Percentiles rank a stretch among this genome's conserved stretches.
These are phyloP conservation scores for Syngnathus rostellatus DNA, from an alignment of 2,797 vertebrate species.

Conservation along the genomic window DNA sequence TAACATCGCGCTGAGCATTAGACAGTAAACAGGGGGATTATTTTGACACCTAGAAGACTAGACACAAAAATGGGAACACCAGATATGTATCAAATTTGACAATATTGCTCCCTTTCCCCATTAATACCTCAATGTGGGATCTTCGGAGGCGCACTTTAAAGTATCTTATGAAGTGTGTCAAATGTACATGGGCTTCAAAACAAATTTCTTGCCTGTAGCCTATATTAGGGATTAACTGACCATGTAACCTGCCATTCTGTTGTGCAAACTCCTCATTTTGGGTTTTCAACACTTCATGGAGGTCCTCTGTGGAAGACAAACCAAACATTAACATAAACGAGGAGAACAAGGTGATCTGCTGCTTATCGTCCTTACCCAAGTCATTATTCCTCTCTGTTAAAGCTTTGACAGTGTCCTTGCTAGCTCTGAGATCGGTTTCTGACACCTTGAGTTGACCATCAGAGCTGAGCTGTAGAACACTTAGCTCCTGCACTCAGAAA, in stretches of 20 bases:
- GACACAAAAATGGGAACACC: too few relatives aligned
- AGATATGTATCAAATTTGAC: too few relatives aligned
- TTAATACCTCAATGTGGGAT: too few relatives aligned
- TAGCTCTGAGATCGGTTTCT: constrained; percentile 61
- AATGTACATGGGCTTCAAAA: not conserved
- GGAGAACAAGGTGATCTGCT: not conserved
- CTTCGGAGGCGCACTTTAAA: too few relatives aligned
- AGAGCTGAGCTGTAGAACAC: constrained; percentile 61
- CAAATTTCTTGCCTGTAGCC: not conserved
- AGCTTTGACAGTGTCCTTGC: constrained; percentile 42
- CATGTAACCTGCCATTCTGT: constrained; percentile 59
- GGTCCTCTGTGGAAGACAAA: constrained; percentile 53
- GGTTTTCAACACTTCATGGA: constrained; percentile 59
- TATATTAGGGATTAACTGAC: constrained; percentile 44
- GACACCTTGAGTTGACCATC: constrained; percentile 62
- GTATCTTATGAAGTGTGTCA: too few relatives aligned
- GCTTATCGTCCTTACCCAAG: constrained; percentile 53
- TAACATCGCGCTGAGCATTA: too few relatives aligned
- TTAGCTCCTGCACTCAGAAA: constrained; percentile 60
- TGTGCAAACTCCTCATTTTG: constrained; percentile 62
- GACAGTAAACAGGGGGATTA: too few relatives aligned
- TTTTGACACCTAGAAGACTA: too few relatives aligned
- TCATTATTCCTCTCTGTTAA: constrained; percentile 66
- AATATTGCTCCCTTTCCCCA: too few relatives aligned
- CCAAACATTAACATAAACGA: not conserved